Evolutionary conservation across 2,797 vertebrate species (phyloP).

Genomic region (Danio albolineatus): DNA sequence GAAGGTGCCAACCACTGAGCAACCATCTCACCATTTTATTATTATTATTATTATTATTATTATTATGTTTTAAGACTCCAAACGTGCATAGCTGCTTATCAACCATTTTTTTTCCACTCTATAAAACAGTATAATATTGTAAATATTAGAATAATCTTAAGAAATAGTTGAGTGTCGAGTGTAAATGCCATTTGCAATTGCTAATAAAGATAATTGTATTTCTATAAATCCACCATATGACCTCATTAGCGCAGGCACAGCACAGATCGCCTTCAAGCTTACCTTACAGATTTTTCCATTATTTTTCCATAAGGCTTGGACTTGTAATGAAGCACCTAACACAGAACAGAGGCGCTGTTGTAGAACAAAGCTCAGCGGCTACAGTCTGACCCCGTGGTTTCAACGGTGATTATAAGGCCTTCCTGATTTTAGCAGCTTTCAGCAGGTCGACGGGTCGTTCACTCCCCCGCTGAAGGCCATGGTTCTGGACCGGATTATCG

Average conservation of each 20-base stretch:
- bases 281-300: not conserved
- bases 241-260: no score
- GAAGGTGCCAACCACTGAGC: no score
- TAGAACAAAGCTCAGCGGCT: conserved; percentile 21
- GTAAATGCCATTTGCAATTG: no score
- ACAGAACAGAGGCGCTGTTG: conserved; percentile 45
- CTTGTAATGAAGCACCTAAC: conserved; percentile 13
- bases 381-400: conserved; percentile 45
- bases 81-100: no score
- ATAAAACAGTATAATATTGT: no score
- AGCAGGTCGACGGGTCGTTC: conserved; percentile 33
- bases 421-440: conserved; percentile 54
- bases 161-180: no score
- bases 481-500: conserved; percentile 53
- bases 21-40: no score
- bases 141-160: no score
- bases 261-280: no score
- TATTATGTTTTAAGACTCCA: no score
- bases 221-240: not conserved
- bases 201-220: not conserved
- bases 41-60: no score
- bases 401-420: conserved; percentile 63
- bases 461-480: conserved; percentile 10
- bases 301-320: not conserved
- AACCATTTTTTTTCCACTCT: no score